Evolutionary conservation across 2,797 vertebrate genomes (phyloP).

Genomic region (Malacoraja senta): DNA sequence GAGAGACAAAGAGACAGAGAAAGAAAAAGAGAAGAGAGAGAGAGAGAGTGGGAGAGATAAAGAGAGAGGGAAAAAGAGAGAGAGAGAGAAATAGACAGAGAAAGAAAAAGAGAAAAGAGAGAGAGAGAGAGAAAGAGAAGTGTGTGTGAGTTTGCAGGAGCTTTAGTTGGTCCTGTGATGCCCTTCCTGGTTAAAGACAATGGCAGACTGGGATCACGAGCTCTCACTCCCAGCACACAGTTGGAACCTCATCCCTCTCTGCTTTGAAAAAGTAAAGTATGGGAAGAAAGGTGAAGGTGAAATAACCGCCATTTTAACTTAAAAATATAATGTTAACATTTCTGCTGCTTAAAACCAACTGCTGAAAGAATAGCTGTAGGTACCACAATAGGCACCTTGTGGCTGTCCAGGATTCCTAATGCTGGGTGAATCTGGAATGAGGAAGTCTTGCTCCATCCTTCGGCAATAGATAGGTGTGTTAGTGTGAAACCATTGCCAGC

Average conservation of each 20-base stretch:
- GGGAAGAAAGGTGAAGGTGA: neutral
- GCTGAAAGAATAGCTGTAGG: neutral
- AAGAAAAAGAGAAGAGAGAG: no score
- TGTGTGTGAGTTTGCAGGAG: neutral
- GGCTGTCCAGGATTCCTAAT: neutral
- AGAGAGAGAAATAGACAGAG: no score
- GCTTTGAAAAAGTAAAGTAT: neutral
- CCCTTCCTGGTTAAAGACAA: neutral
- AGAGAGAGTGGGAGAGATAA: no score
- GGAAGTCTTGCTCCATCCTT: neutral
- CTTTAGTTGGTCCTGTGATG: neutral
- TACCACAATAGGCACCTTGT: neutral
- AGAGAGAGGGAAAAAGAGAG: no score
- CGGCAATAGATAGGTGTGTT: neutral
- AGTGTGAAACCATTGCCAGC: no score
- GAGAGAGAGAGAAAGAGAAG: no score
- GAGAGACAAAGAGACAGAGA: no score
- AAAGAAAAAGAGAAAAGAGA: no score
- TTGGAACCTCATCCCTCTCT: neutral
- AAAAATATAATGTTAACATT: neutral
- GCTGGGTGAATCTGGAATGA: neutral
- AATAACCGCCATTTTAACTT: neutral
- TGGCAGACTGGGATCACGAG: neutral
- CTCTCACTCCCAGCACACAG: neutral
- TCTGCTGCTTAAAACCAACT: neutral